Conservation (phyloP, 92 coral and sea anemone genomes). For the Virgularia gustaviana region DNA sequence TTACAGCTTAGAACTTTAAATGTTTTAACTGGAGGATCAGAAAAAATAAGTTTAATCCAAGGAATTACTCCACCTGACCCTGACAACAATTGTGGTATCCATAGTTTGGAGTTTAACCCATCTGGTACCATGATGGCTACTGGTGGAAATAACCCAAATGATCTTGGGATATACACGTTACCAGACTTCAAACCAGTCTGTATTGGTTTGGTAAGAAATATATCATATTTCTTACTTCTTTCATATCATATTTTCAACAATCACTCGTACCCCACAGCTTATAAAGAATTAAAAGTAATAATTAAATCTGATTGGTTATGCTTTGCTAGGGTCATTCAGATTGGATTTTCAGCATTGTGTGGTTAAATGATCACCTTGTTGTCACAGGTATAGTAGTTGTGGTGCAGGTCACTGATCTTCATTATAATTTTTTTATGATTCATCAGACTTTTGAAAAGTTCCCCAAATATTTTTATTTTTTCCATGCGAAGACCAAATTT, state of each 20-base stretch:
- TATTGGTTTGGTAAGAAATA: slow-evolving; percentile 77
- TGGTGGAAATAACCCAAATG: slow-evolving; percentile 89
- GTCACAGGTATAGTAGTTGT: slow-evolving; percentile 78
- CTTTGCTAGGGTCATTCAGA: slow-evolving; percentile 68
- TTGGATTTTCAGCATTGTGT: slow-evolving; percentile 84
- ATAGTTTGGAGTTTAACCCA: slow-evolving; percentile 68
- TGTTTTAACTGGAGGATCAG: slow-evolving; percentile 57
- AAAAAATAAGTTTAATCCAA: slow-evolving; percentile 64
- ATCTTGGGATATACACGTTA: slow-evolving; percentile 75
- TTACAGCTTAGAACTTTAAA: slow-evolving; percentile 71
- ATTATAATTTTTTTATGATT: too few species aligned
- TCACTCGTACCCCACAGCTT: not conserved
- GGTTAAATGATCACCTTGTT: slow-evolving; percentile 70
- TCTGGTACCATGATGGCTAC: slow-evolving; percentile 70
- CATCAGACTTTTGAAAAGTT: too few species aligned
- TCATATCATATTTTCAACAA: not conserved
- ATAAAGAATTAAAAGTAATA: not conserved
- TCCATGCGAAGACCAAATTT: too few species aligned
- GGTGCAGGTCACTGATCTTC: too few species aligned
- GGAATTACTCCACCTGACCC: slow-evolving; percentile 62
- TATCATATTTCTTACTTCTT: not conserved
- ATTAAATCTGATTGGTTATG: not conserved
- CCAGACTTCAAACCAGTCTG: slow-evolving; percentile 90
- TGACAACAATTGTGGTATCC: slow-evolving; percentile 78
- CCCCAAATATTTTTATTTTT: too few species aligned